phyloP scores from a whole-genome alignment of 2,888 invertebrate genomes.

The Eremobia ochroleuca region DNA sequence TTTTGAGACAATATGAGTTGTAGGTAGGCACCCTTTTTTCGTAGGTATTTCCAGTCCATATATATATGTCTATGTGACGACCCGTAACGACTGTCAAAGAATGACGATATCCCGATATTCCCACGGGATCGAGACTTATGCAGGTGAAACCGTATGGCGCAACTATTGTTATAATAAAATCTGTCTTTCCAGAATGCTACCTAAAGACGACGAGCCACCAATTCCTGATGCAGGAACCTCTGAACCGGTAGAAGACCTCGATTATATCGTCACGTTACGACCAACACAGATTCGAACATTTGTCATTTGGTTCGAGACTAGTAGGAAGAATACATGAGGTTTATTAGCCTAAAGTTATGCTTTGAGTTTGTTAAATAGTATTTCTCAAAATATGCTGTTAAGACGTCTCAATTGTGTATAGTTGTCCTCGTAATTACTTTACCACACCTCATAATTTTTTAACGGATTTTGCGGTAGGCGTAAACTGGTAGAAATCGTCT shows the following conservation, averaged over 20 bases:
- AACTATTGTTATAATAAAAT: neutral
- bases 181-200: conserved; percentile 38
- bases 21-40: no score
- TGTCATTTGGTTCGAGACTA: conserved; percentile 62
- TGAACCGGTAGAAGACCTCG: conserved; percentile 47
- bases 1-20: no score
- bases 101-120: no score
- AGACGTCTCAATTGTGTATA: neutral
- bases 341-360: neutral
- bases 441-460: neutral
- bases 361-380: neutral
- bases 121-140: no score
- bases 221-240: conserved; percentile 11
- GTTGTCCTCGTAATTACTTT: neutral
- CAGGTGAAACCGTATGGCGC: no score
- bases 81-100: no score
- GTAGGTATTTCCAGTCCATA: no score
- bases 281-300: conserved; percentile 65
- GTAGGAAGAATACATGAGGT: conserved; percentile 19
- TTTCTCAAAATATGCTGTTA: neutral
- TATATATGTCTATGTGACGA: no score
- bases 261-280: conserved; percentile 57
- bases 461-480: no score
- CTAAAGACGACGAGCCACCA: conserved; percentile 56
- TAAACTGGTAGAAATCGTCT: no score